Evolutionary conservation across 2,888 invertebrate species (phyloP), one percentile per base, ranked within the genome.

Genomic region (Electrophaes corylata): DNA sequence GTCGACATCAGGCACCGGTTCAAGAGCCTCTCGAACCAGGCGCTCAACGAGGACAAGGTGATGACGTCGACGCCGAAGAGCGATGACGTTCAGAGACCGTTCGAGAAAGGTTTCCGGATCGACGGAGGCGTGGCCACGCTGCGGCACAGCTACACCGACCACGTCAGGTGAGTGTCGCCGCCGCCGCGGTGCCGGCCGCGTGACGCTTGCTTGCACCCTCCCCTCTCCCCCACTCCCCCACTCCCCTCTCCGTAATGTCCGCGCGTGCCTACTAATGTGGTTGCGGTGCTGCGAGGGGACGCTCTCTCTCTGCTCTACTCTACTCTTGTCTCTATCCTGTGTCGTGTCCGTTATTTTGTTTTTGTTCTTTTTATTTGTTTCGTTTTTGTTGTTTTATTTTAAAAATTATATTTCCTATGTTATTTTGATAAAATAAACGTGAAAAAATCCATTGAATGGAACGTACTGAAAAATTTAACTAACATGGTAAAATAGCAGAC

Each of bases 81-180:
- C 23, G 75, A 71, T 2, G 66, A 44, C 11, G 20, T 26, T 41
- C 45, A 41, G 57, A 35, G 60, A 37, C 57, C 53, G 8, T 49
- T 43, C 18, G 41, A 54, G 18, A 55, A 49, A 11, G 56, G 49
- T 1, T 49, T 48, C 48, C 49, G 49, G 49, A 29, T 53, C 16
- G 65, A 61, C 53, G 66, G 67, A 58, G 59, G 64, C 58, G 70
- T 67, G 64, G 63, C 67, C 55, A 59, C 63, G 62, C 64, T 79
- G 64, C 78, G 88, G 51, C 88, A 86, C 84, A 83, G 85, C 78
- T 85, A 87, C 81, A 76, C 84, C 59, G 84, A 79, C 54, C 77
- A 75, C 71, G 77, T 74, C 72, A 86, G 84, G 90, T 86, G 77
- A 84, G 80, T 81, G 74, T 62, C 55, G 62, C 50, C 58, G 3